Percentiles rank a stretch among this genome's conserved stretches.
phyloP scores from a whole-genome alignment of 2,113 vertebrate genomes.

The Megaceryle maxima region DNA sequence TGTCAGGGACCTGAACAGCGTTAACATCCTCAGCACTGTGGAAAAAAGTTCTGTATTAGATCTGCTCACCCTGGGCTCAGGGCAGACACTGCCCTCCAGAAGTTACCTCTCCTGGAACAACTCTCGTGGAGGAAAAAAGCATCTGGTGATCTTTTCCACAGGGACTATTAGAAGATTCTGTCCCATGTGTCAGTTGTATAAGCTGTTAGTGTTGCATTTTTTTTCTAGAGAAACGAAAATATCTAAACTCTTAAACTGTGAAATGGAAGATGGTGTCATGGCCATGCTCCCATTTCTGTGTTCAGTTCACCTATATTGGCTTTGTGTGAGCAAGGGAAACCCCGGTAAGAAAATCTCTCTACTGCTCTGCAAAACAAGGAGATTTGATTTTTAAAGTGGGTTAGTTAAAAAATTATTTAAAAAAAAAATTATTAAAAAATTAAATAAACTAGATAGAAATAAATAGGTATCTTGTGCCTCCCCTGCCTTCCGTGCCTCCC shows the following conservation, averaged over 20 bases:
- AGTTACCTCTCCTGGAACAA: background rate
- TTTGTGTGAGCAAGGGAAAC: background rate
- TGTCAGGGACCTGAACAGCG: background rate
- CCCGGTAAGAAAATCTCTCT: background rate
- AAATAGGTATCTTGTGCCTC: background rate
- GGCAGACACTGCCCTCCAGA: background rate
- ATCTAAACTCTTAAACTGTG: background rate
- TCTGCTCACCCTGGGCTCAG: background rate
- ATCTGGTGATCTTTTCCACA: background rate
- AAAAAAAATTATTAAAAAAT: background rate
- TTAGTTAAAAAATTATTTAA: too few species aligned
- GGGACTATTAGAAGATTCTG: background rate
- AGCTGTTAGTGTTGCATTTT: accelerated
- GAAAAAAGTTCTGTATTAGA: background rate
- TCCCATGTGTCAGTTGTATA: background rate
- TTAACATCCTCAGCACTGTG: background rate
- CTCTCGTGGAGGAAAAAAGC: background rate
- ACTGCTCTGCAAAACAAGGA: background rate
- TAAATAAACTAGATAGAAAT: background rate
- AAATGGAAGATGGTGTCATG: background rate
- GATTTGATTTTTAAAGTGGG: background rate
- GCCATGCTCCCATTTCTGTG: background rate
- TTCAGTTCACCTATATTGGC: background rate
- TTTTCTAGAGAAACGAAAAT: background rate
- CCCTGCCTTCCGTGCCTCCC: background rate